Conservation (phyloP, 2,888 invertebrate genomes). For the Mesochorus sp. region DNA sequence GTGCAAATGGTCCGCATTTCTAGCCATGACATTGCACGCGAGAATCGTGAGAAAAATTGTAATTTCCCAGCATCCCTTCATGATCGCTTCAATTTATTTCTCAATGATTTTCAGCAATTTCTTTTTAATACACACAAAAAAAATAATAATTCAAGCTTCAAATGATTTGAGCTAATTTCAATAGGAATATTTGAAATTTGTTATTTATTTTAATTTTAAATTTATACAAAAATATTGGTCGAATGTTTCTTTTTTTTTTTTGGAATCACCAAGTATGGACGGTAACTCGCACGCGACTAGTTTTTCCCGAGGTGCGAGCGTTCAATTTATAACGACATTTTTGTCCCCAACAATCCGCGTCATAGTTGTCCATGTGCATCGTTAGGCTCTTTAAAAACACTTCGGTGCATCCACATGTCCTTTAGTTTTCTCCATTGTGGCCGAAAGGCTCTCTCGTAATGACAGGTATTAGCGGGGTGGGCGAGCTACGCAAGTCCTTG, state of each 20-base stretch:
- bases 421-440: conserved; percentile 73
- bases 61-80: conserved; percentile 49
- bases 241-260: neutral
- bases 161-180: neutral
- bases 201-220: neutral
- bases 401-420: conserved; percentile 41
- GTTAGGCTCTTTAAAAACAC: conserved; percentile 41
- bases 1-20: conserved; percentile 60
- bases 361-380: conserved; percentile 54
- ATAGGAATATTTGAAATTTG: neutral
- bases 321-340: conserved; percentile 57
- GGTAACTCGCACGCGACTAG: conserved; percentile 40
- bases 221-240: neutral
- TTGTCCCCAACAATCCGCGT: conserved; percentile 41
- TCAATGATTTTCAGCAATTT: neutral
- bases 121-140: too few relatives aligned
- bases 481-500: neutral
- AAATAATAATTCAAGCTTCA: neutral
- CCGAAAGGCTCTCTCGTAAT: conserved; percentile 61
- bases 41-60: conserved; percentile 59
- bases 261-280: neutral
- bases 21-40: conserved; percentile 60
- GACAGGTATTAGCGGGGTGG: conserved; percentile 65
- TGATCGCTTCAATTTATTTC: conserved; percentile 17
- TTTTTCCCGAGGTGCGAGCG: conserved; percentile 35